A percentile compares a stretch with the other conserved stretches of the same genome.
phyloP scores from a whole-genome alignment of 2,888 invertebrate species.

The Dynastes maya region DNA sequence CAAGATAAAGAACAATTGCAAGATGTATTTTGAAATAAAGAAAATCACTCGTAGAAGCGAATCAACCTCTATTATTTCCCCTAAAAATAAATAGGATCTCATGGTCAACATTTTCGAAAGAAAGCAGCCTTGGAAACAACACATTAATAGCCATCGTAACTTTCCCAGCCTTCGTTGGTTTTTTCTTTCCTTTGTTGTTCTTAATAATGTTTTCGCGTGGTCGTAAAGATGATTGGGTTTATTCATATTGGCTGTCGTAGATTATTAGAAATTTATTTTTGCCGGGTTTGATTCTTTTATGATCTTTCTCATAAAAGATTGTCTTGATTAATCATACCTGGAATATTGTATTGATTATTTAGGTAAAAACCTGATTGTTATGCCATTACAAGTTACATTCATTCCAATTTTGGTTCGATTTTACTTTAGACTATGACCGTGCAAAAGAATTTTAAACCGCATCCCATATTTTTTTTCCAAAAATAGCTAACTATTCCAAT shows the following conservation, averaged over 20 bases:
- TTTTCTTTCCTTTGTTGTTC: not conserved
- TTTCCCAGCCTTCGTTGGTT: conserved; percentile 6
- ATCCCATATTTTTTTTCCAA: too few relatives aligned
- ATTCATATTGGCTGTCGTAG: conserved; percentile 16
- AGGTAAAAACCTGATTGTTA: too few relatives aligned
- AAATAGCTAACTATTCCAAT: too few relatives aligned
- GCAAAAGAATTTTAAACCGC: too few relatives aligned
- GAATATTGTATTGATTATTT: not conserved
- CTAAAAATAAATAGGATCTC: conserved; percentile 10
- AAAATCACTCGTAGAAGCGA: not conserved
- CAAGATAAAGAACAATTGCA: not conserved
- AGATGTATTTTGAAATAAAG: not conserved
- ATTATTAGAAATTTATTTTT: not conserved
- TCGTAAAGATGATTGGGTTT: conserved; percentile 22
- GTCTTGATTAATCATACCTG: not conserved
- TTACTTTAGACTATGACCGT: too few relatives aligned
- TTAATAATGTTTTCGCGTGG: conserved; percentile 22
- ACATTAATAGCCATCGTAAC: conserved; percentile 23
- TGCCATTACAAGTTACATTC: too few relatives aligned
- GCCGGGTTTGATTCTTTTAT: not conserved
- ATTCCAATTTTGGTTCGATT: too few relatives aligned
- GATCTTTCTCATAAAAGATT: not conserved
- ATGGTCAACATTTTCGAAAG: conserved; percentile 18
- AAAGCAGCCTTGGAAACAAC: conserved; percentile 1
- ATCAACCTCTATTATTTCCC: not conserved